Conservation (phyloP, 2,113 vertebrate species). For the Oryzias melastigma region DNA sequence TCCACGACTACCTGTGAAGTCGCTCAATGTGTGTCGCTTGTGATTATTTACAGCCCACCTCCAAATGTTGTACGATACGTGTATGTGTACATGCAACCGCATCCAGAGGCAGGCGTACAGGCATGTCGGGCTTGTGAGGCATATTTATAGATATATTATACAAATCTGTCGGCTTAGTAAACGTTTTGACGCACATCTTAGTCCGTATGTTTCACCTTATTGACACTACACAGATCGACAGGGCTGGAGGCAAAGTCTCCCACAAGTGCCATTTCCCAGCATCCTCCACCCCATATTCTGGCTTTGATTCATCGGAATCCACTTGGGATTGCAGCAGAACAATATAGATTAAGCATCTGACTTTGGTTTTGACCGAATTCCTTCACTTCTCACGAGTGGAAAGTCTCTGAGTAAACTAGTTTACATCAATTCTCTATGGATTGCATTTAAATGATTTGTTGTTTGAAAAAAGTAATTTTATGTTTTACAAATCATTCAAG, state of each 20-base stretch:
- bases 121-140: slow-evolving; percentile 54
- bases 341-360: too few relatives aligned
- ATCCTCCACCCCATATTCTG: slow-evolving; percentile 34
- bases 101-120: slow-evolving; percentile 46
- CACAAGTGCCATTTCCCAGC: slow-evolving; percentile 76
- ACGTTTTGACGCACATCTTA: slow-evolving; percentile 58
- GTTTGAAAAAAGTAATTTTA: too few relatives aligned
- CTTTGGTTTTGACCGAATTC: too few relatives aligned
- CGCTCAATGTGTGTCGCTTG: slow-evolving; percentile 64
- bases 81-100: slow-evolving; percentile 68
- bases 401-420: too few relatives aligned
- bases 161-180: slow-evolving; percentile 68
- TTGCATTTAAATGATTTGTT: too few relatives aligned
- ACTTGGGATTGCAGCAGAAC: too few relatives aligned
- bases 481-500: too few relatives aligned
- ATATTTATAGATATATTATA: slow-evolving; percentile 74
- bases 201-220: slow-evolving; percentile 37
- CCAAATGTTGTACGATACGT: slow-evolving; percentile 67
- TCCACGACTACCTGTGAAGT: slow-evolving; percentile 29
- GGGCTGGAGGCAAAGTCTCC: slow-evolving; percentile 64
- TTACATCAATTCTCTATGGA: too few relatives aligned
- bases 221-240: slow-evolving; percentile 59
- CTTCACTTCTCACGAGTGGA: too few relatives aligned
- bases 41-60: slow-evolving; percentile 62
- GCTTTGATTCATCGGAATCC: not conserved